A percentile compares a stretch with the other conserved stretches of the same genome.
phyloP scores from a whole-genome alignment of 2,888 invertebrate genomes.

The Pegoplata infirma region DNA sequence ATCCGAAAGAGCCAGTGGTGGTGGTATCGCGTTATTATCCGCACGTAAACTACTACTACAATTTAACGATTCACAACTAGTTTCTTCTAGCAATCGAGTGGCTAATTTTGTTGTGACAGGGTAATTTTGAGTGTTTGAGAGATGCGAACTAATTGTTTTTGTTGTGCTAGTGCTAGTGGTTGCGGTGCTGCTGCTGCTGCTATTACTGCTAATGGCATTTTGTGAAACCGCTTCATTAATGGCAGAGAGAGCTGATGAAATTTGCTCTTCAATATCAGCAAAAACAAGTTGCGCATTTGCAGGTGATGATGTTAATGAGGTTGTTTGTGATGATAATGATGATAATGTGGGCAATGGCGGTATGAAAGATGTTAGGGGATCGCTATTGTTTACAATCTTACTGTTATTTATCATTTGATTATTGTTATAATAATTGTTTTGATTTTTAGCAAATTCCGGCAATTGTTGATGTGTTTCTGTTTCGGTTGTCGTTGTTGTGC shows the following conservation, averaged over 20 bases:
- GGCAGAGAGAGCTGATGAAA: constrained; percentile 51
- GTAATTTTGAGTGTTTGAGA: constrained; percentile 54
- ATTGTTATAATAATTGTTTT: constrained; percentile 44
- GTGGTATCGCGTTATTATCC: constrained; percentile 63
- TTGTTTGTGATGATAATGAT: constrained; percentile 42
- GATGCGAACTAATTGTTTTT: constrained; percentile 36
- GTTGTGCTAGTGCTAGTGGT: not conserved
- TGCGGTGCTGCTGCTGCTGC: constrained; percentile 1
- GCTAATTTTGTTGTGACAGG: constrained; percentile 40
- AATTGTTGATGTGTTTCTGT: no score
- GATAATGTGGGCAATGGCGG: constrained; percentile 55
- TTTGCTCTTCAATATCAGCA: constrained; percentile 59
- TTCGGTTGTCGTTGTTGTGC: constrained; percentile 61
- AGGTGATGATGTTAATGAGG: constrained; percentile 43
- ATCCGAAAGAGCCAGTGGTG: constrained; percentile 52
- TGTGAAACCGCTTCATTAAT: constrained; percentile 43
- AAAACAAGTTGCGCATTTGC: constrained; percentile 55
- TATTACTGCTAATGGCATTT: constrained; percentile 21
- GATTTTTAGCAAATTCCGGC: constrained; percentile 64
- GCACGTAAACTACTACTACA: constrained; percentile 65
- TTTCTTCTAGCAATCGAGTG: constrained; percentile 44
- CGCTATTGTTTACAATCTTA: constrained; percentile 40
- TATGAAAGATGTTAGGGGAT: constrained; percentile 25
- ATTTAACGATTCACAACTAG: constrained; percentile 54
- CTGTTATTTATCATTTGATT: constrained; percentile 40